A percentile compares a stretch with the other conserved stretches of the same genome.
Conservation (phyloP, 2,797 vertebrate species). For the Hozukius guyotensis region DNA sequence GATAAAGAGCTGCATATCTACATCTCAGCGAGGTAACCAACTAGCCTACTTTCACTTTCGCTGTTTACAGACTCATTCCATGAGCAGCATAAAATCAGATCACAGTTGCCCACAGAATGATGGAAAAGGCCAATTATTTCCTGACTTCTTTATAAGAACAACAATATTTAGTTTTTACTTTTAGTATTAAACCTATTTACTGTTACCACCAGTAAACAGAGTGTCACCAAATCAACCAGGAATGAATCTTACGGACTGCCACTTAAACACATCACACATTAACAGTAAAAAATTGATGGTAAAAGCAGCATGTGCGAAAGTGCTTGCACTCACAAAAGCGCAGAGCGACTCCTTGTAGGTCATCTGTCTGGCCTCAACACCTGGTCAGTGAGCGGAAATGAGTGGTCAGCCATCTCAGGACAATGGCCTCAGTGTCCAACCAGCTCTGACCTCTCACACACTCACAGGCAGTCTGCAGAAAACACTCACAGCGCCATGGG, state of each 20-base stretch:
- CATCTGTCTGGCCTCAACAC: slow-evolving; percentile 58
- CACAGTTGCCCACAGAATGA: no score
- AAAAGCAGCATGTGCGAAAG: slow-evolving; percentile 12
- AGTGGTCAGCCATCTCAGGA: slow-evolving; percentile 55
- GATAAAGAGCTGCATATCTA: no score
- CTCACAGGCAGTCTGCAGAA: slow-evolving; percentile 33
- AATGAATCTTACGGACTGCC: no score
- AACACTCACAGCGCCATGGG: slow-evolving; percentile 52
- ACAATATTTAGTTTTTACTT: fast-evolving
- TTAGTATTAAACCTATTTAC: no score
- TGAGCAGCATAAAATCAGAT: no score
- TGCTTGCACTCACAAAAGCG: not conserved
- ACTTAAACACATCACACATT: not conserved
- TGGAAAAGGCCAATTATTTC: no score
- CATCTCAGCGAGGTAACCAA: no score
- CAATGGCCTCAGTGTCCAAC: slow-evolving; percentile 70
- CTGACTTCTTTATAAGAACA: fast-evolving
- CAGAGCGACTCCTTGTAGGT: slow-evolving; percentile 19
- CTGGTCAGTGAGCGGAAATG: slow-evolving; percentile 62
- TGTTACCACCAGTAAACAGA: no score
- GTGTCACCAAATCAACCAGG: no score
- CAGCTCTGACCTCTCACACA: slow-evolving; percentile 61
- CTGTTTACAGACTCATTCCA: no score
- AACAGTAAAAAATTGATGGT: not conserved
- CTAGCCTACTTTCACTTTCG: no score